phyloP scores from a whole-genome alignment of 2,888 invertebrate genomes.

The Cryptocephalus moraei region DNA sequence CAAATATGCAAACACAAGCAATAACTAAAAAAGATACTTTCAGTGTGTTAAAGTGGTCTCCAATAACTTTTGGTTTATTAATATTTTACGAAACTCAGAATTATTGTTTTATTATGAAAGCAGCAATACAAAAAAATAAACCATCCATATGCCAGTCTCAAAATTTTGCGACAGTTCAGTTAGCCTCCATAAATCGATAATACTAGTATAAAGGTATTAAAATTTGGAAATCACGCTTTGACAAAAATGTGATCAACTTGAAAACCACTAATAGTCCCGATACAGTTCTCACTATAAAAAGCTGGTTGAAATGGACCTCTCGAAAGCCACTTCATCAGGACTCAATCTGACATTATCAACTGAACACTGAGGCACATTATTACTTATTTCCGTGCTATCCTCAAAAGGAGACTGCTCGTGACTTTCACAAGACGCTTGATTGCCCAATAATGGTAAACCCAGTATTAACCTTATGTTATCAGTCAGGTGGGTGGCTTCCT shows the following conservation, averaged over 20 bases:
- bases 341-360: conserved; percentile 27
- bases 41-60: too few relatives aligned
- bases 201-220: too few relatives aligned
- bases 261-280: not conserved
- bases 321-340: conserved; percentile 48
- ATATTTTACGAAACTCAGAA: too few relatives aligned
- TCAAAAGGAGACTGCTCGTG: conserved; percentile 21
- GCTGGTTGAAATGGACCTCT: conserved; percentile 46
- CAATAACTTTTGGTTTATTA: too few relatives aligned
- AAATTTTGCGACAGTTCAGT: too few relatives aligned
- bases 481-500: conserved; percentile 57
- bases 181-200: too few relatives aligned
- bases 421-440: conserved; percentile 15
- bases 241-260: not conserved
- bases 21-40: too few relatives aligned
- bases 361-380: conserved; percentile 16
- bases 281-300: conserved; percentile 33
- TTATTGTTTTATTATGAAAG: too few relatives aligned
- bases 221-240: too few relatives aligned
- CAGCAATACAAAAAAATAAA: too few relatives aligned
- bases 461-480: conserved; percentile 63
- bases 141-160: too few relatives aligned
- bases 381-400: conserved; percentile 24
- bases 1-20: too few relatives aligned
- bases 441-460: conserved; percentile 42